Conservation (phyloP, 2,113 vertebrate genomes). For the Numida meleagris region DNA sequence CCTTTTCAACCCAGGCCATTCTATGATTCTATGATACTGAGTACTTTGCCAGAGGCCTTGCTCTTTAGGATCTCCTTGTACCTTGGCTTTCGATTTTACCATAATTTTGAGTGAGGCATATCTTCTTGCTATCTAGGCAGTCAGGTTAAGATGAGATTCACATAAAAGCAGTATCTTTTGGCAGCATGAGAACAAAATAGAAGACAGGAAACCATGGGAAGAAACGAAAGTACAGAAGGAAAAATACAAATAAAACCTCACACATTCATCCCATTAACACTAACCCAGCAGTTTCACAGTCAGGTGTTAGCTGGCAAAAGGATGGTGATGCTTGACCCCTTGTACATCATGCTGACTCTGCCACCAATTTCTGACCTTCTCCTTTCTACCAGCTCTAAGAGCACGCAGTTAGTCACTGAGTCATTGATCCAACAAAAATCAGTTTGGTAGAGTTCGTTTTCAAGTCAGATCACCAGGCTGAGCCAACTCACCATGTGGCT, state of each 20-base stretch:
- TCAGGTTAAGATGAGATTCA: neutral
- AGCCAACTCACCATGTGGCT: conserved; percentile 26
- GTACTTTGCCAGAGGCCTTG: neutral
- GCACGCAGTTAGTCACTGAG: neutral
- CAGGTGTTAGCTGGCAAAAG: neutral
- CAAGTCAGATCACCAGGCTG: neutral
- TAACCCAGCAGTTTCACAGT: neutral
- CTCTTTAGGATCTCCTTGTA: neutral
- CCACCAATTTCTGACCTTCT: neutral
- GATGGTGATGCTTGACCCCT: neutral
- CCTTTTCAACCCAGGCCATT: too few relatives aligned
- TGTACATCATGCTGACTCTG: neutral
- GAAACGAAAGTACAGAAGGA: neutral
- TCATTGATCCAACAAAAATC: conserved; percentile 30
- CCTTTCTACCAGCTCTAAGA: neutral
- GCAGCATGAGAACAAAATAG: neutral
- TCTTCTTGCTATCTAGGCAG: neutral
- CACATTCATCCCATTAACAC: rapidly evolving
- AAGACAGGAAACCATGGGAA: neutral
- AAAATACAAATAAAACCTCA: neutral
- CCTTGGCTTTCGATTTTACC: neutral
- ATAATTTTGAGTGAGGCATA: neutral
- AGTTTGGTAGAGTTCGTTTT: conserved; percentile 7
- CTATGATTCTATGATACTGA: too few relatives aligned
- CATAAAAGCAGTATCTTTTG: neutral